Evolutionary conservation across 2,113 vertebrate species (phyloP).

Genomic region (Burhinus oedicnemus): DNA sequence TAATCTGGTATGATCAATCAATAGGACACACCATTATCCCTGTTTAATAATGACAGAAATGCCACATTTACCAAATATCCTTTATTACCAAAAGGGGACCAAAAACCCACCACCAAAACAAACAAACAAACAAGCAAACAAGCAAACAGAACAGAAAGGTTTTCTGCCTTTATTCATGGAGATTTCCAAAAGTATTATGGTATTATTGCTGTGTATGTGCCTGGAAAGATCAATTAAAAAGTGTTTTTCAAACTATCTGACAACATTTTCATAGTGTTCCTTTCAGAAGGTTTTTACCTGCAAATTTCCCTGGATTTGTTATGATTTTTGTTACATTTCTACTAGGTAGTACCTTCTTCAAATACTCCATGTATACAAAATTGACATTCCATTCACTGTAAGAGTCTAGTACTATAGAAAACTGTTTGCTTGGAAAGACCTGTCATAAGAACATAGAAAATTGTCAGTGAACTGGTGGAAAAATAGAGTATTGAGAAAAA

Average conservation of each 20-base stretch:
- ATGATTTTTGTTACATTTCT: background rate
- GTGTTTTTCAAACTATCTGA: background rate
- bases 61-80: rapidly evolving
- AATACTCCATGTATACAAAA: background rate
- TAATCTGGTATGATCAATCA: background rate
- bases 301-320: background rate
- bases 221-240: background rate
- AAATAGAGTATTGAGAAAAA: background rate
- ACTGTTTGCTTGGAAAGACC: background rate
- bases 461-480: background rate
- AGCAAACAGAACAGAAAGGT: rapidly evolving
- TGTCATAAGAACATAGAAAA: background rate
- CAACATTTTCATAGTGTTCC: background rate
- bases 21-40: background rate
- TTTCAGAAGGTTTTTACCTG: background rate
- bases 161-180: background rate
- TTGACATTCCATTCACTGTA: background rate
- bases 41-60: background rate
- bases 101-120: too few relatives aligned
- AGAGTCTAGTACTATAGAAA: background rate
- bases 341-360: background rate
- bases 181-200: background rate
- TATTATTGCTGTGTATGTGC: background rate
- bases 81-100: too few relatives aligned
- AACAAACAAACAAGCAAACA: background rate